Conservation (phyloP, 1,140 invertebrate genomes). For the Philaenus spumarius region DNA sequence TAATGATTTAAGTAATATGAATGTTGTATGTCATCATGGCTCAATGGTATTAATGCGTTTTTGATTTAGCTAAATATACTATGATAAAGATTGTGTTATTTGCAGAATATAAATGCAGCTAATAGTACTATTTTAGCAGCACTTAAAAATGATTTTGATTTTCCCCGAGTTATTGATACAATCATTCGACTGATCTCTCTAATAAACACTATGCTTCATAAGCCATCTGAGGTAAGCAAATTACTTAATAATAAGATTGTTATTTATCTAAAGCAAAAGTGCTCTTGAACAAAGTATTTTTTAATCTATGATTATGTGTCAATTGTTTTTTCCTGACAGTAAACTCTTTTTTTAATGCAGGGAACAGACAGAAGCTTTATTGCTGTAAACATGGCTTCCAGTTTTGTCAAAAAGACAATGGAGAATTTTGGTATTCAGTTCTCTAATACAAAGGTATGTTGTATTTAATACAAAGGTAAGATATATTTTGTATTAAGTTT, state of each 20-base stretch:
- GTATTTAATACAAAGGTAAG: too few species aligned
- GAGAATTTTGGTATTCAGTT: constrained; percentile 48
- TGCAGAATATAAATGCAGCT: constrained; percentile 46
- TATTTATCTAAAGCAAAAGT: too few species aligned
- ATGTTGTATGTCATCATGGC: too few species aligned
- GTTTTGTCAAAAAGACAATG: constrained; percentile 46
- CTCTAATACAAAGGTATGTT: constrained; percentile 23
- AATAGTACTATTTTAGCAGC: constrained; percentile 48
- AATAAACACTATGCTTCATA: constrained; percentile 57
- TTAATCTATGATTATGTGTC: too few species aligned
- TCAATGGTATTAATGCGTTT: too few species aligned
- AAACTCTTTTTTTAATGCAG: too few species aligned
- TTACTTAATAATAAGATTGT: too few species aligned
- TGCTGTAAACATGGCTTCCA: constrained; percentile 43
- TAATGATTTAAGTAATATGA: too few species aligned
- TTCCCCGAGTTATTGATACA: constrained; percentile 53
- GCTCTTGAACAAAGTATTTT: too few species aligned
- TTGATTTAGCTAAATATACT: too few species aligned
- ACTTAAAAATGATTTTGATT: constrained; percentile 73
- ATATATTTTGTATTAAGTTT: too few species aligned
- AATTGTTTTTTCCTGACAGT: too few species aligned
- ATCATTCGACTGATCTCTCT: constrained; percentile 49
- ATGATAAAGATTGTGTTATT: constrained; percentile 31
- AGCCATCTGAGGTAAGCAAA: constrained; percentile 32
- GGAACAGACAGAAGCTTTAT: constrained; percentile 34